Conservation (phyloP, 2,113 vertebrate species). For the Campylomormyrus numenius region DNA sequence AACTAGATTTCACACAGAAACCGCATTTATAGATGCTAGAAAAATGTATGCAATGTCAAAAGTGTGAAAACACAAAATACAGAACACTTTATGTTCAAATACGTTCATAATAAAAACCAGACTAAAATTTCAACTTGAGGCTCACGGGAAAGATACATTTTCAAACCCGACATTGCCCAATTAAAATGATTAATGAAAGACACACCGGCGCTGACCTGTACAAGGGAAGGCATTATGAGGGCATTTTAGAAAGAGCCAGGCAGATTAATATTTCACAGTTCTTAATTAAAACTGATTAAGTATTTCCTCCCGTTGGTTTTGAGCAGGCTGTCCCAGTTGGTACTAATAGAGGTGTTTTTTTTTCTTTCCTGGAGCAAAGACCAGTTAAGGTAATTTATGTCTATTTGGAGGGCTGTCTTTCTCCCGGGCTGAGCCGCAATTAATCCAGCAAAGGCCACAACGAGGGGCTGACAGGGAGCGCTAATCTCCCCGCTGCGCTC, state of each 20-base stretch:
- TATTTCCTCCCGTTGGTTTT: constrained; percentile 11
- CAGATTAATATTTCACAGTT: not conserved
- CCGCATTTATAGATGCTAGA: not conserved
- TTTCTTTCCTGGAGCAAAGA: not conserved
- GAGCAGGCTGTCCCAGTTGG: not conserved
- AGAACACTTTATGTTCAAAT: not conserved
- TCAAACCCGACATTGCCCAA: not conserved
- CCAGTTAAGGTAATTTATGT: constrained; percentile 26
- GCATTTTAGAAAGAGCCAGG: not conserved
- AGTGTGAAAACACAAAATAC: not conserved
- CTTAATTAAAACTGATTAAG: constrained; percentile 13
- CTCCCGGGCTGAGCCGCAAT: constrained; percentile 13
- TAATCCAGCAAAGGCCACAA: constrained; percentile 36
- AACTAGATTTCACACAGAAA: not conserved
- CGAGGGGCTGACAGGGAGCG: constrained; percentile 38
- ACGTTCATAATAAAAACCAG: not conserved
- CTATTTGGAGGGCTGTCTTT: constrained; percentile 21
- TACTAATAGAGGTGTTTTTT: constrained; percentile 10
- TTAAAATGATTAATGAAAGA: not conserved
- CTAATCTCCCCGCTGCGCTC: constrained; percentile 70
- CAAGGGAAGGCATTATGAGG: not conserved
- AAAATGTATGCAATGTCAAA: not conserved
- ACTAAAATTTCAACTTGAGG: not conserved
- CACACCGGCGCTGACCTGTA: not conserved
- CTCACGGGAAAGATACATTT: not conserved